These are phyloP conservation scores for Lota lota DNA, from an alignment of 2,113 vertebrate species.

Conservation along the genomic window DNA sequence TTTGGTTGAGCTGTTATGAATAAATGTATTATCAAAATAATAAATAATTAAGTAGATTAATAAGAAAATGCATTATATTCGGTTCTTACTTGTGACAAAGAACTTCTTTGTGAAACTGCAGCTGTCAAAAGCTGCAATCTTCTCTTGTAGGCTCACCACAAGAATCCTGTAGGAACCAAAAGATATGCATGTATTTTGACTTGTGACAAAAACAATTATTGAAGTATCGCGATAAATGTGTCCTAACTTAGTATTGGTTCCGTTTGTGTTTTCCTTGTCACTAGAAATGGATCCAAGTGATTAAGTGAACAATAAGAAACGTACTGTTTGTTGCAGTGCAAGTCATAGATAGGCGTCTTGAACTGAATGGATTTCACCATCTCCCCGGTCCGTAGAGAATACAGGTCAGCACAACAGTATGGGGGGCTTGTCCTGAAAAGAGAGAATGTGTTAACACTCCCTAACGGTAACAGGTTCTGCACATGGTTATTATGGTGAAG, in stretches of 20 bases:
- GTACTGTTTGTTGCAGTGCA: slow-evolving; percentile 95
- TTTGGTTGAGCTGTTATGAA: too few species aligned
- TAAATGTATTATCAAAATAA: too few species aligned
- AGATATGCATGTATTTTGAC: background rate
- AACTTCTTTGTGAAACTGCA: slow-evolving; percentile 98
- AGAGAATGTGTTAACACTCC: background rate
- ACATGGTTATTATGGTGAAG: background rate
- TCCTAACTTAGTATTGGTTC: too few species aligned
- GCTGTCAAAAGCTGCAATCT: slow-evolving; percentile 98
- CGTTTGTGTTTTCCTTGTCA: background rate
- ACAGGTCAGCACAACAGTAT: slow-evolving; percentile 93
- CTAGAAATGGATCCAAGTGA: background rate
- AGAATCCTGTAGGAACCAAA: slow-evolving; percentile 80
- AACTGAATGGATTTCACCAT: slow-evolving; percentile 99
- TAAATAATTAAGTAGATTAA: background rate
- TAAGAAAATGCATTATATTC: background rate
- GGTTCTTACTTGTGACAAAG: slow-evolving; percentile 93
- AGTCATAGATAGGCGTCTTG: slow-evolving; percentile 96
- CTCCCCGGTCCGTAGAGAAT: slow-evolving; percentile 91
- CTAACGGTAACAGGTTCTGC: background rate
- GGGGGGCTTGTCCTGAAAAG: slow-evolving; percentile 85
- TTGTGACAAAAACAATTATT: too few species aligned
- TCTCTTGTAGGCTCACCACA: slow-evolving; percentile 93
- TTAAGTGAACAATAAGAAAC: slow-evolving; percentile 1
- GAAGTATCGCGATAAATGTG: too few species aligned